Evolutionary conservation across 2,113 vertebrate genomes (phyloP), one percentile per base, ranked within the genome.

Genomic region (Prionailurus bengalensis): DNA sequence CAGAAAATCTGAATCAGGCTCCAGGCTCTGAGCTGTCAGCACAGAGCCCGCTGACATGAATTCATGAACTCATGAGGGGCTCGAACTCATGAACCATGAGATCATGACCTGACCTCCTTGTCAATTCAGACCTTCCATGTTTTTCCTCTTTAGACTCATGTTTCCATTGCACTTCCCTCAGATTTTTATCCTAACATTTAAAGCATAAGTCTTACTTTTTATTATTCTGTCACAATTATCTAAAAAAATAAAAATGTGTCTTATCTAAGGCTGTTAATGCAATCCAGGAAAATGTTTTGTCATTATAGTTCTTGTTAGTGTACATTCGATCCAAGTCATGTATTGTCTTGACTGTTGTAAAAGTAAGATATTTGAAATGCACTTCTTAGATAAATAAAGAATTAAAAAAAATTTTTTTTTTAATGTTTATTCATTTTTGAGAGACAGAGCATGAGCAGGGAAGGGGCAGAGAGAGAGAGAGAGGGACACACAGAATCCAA

Each of bases 331-430:
- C 68, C 65, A 63, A 83, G 51, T 15, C 61, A 16, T 4, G 27
- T 65, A 45, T 87, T 55, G 6, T 90, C 85, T 81, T 55, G 68
- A 95, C 48, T 85, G 86, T 91, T 95, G 86, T 83, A 45, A 70
- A 87, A 92, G n/a, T 51, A 66, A 55, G 55, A 16, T 68, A 45
- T 51, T 65, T 86, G 65, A 89, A 95, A 63, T 94, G 55, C 15
- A 16, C 8, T 94, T 96, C 51, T 93, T 87, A 71, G 45, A 25
- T 23, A 74, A 42, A 85, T 33, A 88, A 80, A 45, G 94, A 80
- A 45, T 45, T 8, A 45, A 45, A 45, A 9, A 45, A 45, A 45
- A 1, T 0, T 45, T 45, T 0, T 45, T 45, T 45, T 9, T 45
- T 45, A 45, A 45, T 1, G 45, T 45, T 45, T 45, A 45, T 45